phyloP scores from a whole-genome alignment of 2,797 vertebrate species.

The Poecilia velifera region DNA sequence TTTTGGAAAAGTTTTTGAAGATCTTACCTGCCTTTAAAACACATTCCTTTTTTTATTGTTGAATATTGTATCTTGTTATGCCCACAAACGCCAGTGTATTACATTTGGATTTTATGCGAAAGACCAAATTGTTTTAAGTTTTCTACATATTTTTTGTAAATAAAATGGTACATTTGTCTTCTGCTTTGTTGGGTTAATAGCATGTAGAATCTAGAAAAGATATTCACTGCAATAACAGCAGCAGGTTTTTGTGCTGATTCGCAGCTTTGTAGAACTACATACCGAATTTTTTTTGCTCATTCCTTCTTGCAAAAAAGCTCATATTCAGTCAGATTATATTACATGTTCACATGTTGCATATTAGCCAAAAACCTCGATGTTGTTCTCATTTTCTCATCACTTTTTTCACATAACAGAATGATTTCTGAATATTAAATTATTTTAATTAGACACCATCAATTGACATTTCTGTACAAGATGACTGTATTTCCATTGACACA shows the following conservation, averaged over 20 bases:
- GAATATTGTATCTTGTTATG: not conserved
- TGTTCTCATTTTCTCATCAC: not conserved
- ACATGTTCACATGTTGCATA: not conserved
- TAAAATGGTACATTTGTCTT: not conserved
- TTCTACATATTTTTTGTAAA: not conserved
- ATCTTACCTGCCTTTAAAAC: slow-evolving; percentile 3
- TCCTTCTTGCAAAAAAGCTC: not conserved
- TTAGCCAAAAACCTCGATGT: not conserved
- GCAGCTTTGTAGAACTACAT: not conserved
- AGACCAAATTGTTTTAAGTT: not conserved
- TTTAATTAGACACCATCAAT: not conserved
- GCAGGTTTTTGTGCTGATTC: not conserved
- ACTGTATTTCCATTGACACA: slow-evolving; percentile 13
- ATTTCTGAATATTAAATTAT: not conserved
- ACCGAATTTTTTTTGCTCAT: not conserved
- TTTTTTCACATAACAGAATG: not conserved
- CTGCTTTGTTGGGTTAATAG: not conserved
- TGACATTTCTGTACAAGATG: slow-evolving; percentile 16
- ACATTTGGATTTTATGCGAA: not conserved
- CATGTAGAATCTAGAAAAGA: not conserved
- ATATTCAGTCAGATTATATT: not conserved
- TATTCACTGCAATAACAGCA: not conserved
- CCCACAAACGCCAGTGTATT: not conserved
- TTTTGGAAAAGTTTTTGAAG: not conserved
- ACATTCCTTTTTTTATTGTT: not conserved